Base-by-base conservation (phyloP, 2,113 vertebrate genomes). In the Pipa parva region DNA sequence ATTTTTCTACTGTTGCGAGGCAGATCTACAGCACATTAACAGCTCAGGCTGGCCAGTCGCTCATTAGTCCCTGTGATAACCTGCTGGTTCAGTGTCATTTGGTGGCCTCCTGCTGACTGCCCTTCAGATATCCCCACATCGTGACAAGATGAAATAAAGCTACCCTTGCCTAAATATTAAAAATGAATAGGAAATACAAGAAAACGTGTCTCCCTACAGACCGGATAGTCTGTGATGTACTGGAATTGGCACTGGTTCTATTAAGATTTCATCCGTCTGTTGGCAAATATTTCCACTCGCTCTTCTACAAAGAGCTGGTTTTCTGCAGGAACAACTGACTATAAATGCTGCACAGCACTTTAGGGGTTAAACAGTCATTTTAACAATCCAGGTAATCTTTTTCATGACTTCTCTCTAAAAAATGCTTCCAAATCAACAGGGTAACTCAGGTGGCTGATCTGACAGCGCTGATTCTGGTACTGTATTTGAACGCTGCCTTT, bases 61-160 rank as follows among this genome's bases (percentile, higher is more conserved):
- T 33, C 72, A 28, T 20, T 69, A 54, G 74, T 55, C 57, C 72
- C 72, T 61, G 54, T 48, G 64, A 54, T 71, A 70, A 74, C 63
- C 18, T 72, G 57, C 69, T 63, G 65, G 46, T 71, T 62, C 55
- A 62, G 46, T 74, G 64, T 73, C 74, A 73, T 73, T 74, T 29
- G 61, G 50, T 55, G 60, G 60, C 67, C 64, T 63, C 73, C 77
- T 63, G 69, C 76, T 66, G 73, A 70, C 51, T 26, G 57, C 31
- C 57, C 65, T 60, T 69, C 57, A 52, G 7, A 42, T 59, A 60
- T 52, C 33, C 33, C 10, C 12, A 55, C 31, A 51, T 31, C 48
- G 20, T 52, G 29, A 60, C 28, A 50, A 33, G 27, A 59, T 37
- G 31, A 29, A 39, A 48, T 33, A 29, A 58, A 60, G 57, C 29